Evolutionary conservation across 1,140 invertebrate species (phyloP), one percentile per base, ranked within the genome.

Genomic region (Bilobella aurantiaca): DNA sequence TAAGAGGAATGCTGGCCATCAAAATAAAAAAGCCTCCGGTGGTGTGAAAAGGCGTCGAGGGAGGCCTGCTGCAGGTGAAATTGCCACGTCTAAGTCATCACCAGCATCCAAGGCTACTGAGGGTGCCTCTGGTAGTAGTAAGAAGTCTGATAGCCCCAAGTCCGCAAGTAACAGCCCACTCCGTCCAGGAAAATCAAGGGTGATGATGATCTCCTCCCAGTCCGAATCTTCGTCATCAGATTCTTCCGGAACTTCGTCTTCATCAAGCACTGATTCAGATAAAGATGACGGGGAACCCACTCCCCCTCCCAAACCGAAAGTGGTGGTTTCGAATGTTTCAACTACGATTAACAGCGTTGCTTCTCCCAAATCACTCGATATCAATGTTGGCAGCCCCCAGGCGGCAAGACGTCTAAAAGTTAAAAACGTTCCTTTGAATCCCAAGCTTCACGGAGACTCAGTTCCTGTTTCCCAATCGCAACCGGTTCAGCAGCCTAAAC

Each of bases 371-470:
- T n/a, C n/a, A n/a, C n/a, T n/a, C n/a, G n/a, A n/a, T n/a, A n/a
- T n/a, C n/a, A n/a, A n/a, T n/a, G n/a, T n/a, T n/a, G 29, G 25
- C 28, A 42, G 14, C 32, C 31, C 16, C 37, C 63, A 25, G 32
- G 57, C 66, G 28, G 31, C 31, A 14, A 68, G 67, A 30, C 32
- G 61, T 29, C 27, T 72, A 12, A 72, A 72, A 65, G 68, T 68
- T 14, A 72, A 72, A 65, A 69, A 72, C 66, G 70, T 72, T 29
- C 70, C 70, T 25, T 42, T 64, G 16, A 68, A 71, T 56, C 69
- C 69, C 3, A 66, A 66, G 18, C 53, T 71, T 18, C 64, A 63
- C 28, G 53, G 58, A 58, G 34, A 68, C 62, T 59, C 28, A 5
- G 5, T 34, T 23, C 27, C 53, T n/a, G n/a, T 42, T n/a, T 42